Base-by-base conservation (phyloP, 2,113 vertebrate genomes). In the Recurvirostra avosetta region DNA sequence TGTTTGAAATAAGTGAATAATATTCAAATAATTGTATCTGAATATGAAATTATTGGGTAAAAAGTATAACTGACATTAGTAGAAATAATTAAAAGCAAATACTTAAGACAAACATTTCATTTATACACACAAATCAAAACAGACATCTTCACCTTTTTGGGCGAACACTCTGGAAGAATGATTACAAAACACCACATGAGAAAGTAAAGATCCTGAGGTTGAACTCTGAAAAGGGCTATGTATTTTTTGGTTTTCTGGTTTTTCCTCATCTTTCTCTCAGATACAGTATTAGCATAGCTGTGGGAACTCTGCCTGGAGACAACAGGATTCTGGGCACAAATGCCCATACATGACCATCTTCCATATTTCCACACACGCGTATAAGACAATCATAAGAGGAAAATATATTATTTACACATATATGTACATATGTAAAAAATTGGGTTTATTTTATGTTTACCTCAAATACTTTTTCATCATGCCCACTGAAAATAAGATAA, bases 391-490 rank as follows among this genome's bases (percentile, higher is more conserved):
- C 50, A n/a, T 26, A 75, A 74, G 40, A 52, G 16, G 11, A 43
- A 85, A 85, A 86, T 11, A 43, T 11, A 40, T 55, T 67, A 40
- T 80, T 73, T 71, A 15, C 43, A 41, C n/a, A 45, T 45, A n/a
- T 19, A 8, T 1, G 9, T n/a, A 29, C 8, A 27, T 15, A n/a
- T 27, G 7, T 30, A 9, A 7, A 32, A 56, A n/a, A 32, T 2
- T 8, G 2, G 1, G 2, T n/a, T 55, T 55, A 21, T 82, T 78
- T 83, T 5, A 34, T 43, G 23, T 56, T 73, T 79, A 79, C 21
- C 36, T 62, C 29, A 84, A 81, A 62, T 32, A 55, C 8, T 29
- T 92, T 66, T 49, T n/a, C 34, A 30, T 47, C 47, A 10, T 73
- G 43, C 36, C 61, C 32, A 47, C 38, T 72, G 47, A 70, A 93